Evolutionary conservation across 2,113 vertebrate species (phyloP).

Genomic region (Otis tarda): DNA sequence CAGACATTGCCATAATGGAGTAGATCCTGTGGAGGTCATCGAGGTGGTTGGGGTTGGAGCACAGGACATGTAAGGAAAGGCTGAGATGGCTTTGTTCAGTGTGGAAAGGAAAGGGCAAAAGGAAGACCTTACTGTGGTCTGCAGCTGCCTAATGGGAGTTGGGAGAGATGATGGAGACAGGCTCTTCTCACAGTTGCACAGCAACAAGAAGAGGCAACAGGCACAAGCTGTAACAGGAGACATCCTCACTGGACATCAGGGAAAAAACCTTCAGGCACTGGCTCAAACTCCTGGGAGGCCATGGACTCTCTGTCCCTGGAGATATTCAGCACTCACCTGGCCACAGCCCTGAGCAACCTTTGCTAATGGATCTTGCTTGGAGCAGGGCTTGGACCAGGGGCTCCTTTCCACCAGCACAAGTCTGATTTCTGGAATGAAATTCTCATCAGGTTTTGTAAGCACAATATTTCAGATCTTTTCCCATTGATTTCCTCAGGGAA

Average conservation of each 20-base stretch:
- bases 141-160: neutral
- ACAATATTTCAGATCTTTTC: neutral
- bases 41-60: neutral
- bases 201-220: neutral
- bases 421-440: neutral
- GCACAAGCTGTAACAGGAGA: neutral
- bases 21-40: neutral
- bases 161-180: neutral
- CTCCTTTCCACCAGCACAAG: neutral
- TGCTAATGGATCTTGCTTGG: neutral
- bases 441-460: neutral
- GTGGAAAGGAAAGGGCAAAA: neutral
- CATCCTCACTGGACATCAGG: neutral
- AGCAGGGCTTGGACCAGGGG: neutral
- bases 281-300: neutral
- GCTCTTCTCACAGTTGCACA: neutral
- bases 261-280: neutral
- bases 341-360: neutral
- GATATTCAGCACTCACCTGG: neutral
- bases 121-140: neutral
- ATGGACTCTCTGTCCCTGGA: neutral
- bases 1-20: neutral
- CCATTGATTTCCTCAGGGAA: neutral
- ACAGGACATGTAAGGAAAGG: neutral
- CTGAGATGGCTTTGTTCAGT: neutral